Evolutionary conservation across 2,888 invertebrate species (phyloP), one percentile per base, ranked within the genome.

Genomic region (Amaurobius ferox): DNA sequence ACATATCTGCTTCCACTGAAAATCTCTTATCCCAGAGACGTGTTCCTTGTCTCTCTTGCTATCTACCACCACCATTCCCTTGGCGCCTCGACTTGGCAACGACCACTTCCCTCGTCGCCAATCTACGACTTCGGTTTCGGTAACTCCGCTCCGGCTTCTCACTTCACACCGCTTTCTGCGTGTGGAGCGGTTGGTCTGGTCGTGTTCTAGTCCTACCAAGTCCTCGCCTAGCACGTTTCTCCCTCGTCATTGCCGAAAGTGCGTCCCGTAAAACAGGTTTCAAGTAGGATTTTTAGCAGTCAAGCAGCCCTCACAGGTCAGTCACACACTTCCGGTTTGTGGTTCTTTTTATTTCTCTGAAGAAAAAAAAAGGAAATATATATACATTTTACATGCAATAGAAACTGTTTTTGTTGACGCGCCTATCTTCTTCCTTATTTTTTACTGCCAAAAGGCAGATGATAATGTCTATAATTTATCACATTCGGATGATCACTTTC

Each of bases 281-380:
- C 67, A 73, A 74, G 70, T 76, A 71, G 83, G 83, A 83, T 76
- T 71, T 83, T 77, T 81, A 64, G 71, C 73, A 76, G 77, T 71
- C 83, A 77, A 76, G 70, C 32, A 61, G 83, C 44, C 48, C 70
- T 40, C 83, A 28, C 83, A 83, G 83, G 83, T 83, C 83, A 83
- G 76, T 83, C 83, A 83, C 83, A 76, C 23, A 83, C 83, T 83
- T 83, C 83, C 83, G 83, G 83, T 83, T 83, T 70, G 83, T 83
- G 73, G 40, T 44, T 39, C n/a, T 79, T 70, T 16, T 19, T 28
- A 28, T 39, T 55, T 61, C 44, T 44, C 44, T 44, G 6, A 16
- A 44, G 44, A 44, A 7, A 16, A 16, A 44, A 16, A 11, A 16
- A 44, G 16, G 16, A 16, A 44, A 16, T 2, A 44, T 16, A 44